Percentiles rank a stretch among this genome's conserved stretches.
Evolutionary conservation across 1,140 invertebrate species (phyloP).

Genomic region (Episyrphus balteatus): DNA sequence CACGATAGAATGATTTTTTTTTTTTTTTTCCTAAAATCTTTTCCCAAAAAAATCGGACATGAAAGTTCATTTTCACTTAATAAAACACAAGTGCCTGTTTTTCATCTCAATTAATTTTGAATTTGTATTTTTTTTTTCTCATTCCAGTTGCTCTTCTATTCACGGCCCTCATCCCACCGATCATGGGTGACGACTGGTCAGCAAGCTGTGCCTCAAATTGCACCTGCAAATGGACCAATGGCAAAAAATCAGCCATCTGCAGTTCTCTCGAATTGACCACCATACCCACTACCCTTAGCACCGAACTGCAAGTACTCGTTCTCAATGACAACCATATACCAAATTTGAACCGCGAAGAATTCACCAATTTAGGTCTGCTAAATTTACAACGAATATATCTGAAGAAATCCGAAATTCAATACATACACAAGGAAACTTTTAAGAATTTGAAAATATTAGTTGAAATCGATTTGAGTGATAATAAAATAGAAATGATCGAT

Average conservation of each 20-base stretch:
- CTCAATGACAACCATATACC: constrained; percentile 68
- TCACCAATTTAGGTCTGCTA: constrained; percentile 62
- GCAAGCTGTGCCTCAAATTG: constrained; percentile 64
- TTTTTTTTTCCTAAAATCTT: too few relatives aligned
- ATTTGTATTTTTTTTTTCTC: background rate
- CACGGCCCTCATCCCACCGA: constrained; percentile 27
- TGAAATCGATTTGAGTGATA: constrained; percentile 72
- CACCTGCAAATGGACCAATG: constrained; percentile 78
- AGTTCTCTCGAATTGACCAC: constrained; percentile 61
- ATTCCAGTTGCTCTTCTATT: constrained; percentile 8
- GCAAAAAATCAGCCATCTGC: constrained; percentile 77
- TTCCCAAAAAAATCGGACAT: too few relatives aligned
- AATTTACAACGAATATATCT: constrained; percentile 77
- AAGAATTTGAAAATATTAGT: constrained; percentile 74
- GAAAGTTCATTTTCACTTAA: too few relatives aligned
- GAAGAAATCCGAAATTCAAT: constrained; percentile 56
- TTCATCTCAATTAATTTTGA: background rate
- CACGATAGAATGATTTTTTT: too few relatives aligned
- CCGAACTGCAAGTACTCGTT: constrained; percentile 77
- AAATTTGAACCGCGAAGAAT: constrained; percentile 64
- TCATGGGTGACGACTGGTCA: constrained; percentile 61
- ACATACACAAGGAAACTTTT: constrained; percentile 72
- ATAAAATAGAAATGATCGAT: constrained; percentile 53
- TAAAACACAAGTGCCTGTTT: too few relatives aligned
- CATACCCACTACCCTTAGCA: constrained; percentile 59